phyloP scores from a whole-genome alignment of 2,113 vertebrate species.

The Ceratotherium simum region DNA sequence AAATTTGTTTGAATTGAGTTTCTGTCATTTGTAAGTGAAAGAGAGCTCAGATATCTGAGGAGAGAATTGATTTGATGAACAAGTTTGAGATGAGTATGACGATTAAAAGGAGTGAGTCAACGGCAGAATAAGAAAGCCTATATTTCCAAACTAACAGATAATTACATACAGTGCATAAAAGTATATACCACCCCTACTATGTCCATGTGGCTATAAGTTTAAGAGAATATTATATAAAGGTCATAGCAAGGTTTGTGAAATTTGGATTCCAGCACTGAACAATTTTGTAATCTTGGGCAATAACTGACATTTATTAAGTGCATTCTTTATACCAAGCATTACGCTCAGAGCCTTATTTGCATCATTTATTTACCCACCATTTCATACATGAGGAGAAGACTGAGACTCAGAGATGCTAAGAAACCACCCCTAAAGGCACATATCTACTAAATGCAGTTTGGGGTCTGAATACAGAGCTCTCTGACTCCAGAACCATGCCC shows the following conservation, averaged over 20 bases:
- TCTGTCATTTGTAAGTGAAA: slow-evolving; percentile 45
- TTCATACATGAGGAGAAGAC: slow-evolving; percentile 17
- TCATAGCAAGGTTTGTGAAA: not conserved
- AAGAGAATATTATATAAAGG: not conserved
- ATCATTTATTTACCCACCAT: slow-evolving; percentile 13
- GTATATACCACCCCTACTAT: not conserved
- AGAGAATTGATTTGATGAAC: slow-evolving; percentile 10
- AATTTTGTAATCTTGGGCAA: slow-evolving; percentile 2
- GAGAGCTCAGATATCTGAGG: not conserved
- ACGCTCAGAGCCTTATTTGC: not conserved
- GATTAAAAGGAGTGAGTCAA: slow-evolving; percentile 42
- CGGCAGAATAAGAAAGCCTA: not conserved
- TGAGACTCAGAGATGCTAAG: slow-evolving; percentile 26
- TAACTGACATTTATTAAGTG: not conserved
- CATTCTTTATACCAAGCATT: not conserved
- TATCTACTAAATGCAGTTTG: slow-evolving; percentile 8
- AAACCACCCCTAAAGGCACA: not conserved
- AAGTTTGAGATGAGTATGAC: slow-evolving; percentile 12
- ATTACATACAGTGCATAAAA: not conserved
- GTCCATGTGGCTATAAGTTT: not conserved
- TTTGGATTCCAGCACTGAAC: not conserved
- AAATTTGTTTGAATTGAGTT: slow-evolving; percentile 18
- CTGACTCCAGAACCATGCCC: not conserved
- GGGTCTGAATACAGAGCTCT: not conserved
- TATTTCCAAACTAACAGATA: not conserved